Conservation (phyloP, 2,797 vertebrate species). For the Lophotriccus pileatus region DNA sequence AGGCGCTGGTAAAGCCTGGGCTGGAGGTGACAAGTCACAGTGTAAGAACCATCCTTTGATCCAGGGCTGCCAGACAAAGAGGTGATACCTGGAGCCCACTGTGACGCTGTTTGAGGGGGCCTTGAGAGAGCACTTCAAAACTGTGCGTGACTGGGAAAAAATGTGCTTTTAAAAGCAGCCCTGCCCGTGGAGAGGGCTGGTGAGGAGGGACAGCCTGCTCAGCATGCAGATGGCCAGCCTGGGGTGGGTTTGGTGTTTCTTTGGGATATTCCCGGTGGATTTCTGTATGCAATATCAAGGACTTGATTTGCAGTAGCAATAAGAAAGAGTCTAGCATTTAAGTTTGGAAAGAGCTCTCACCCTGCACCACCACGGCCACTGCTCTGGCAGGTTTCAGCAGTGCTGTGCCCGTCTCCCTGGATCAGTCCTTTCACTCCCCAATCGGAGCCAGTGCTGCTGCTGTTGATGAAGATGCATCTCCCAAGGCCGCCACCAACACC, state of each 20-base stretch:
- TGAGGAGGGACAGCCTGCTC: rapidly evolving
- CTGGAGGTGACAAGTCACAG: background rate
- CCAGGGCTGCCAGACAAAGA: background rate
- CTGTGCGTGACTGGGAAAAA: background rate
- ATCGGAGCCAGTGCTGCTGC: rapidly evolving
- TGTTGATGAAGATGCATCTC: background rate
- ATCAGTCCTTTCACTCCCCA: rapidly evolving
- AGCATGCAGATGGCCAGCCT: background rate
- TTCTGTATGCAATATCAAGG: background rate
- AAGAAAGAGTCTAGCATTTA: background rate
- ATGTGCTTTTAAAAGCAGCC: background rate
- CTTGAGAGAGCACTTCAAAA: background rate
- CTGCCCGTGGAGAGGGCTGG: background rate
- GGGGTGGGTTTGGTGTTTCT: background rate
- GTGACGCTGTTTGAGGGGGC: background rate
- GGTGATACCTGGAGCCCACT: background rate
- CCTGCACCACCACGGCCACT: rapidly evolving
- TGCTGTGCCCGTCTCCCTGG: rapidly evolving
- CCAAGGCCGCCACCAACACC: background rate
- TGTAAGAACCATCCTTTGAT: background rate
- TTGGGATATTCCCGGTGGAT: background rate
- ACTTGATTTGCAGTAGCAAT: background rate
- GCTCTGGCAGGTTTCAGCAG: background rate
- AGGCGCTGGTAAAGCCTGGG: background rate
- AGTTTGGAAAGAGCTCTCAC: background rate